Evolutionary conservation across 2,888 invertebrate species (phyloP), one percentile per base, ranked within the genome.

Genomic region (Clepsis dumicolana): DNA sequence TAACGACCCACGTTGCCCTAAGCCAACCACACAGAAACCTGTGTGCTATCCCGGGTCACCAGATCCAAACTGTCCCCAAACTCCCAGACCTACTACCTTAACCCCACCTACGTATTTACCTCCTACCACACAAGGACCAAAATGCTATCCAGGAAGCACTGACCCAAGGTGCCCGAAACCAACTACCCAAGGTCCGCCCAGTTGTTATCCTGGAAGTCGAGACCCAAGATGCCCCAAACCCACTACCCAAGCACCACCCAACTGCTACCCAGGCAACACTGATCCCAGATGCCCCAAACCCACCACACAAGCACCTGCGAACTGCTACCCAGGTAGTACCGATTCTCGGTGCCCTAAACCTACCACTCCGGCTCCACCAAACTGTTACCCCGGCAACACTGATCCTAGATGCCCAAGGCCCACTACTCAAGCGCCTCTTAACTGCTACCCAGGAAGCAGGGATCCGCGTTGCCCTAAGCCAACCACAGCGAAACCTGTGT

Each of bases 21-120:
- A 62, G 38, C 66, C 79, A 4, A 73, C 64, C 63, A 74, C 73
- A 44, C 66, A 64, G 18, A 56, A n/a, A n/a, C n/a, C n/a, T n/a
- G n/a, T n/a, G n/a, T 86, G 86, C 63, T 84, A 78, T 64, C 84
- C 85, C 3, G 88, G 85, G n/a, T n/a, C 2, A 78, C 78, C 2
- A 75, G 85, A 87, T 63, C 82, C 86, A 1, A 72, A 81, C 14
- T 89, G 88, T 69, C 80, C 85, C 80, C 85, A 3, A 72, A 70
- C n/a, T n/a, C 80, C 85, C 2, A 72, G 68, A 62, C 75, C 79
- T 7, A 72, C 87, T 0, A 71, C 88, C 54, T 81, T 81, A 2
- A 70, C 74, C 25, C 72, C 73, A 73, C 73, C 75, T 41, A 78
- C 16, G 0, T 71, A 67, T 53, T 72, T 75, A 3, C 65, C 72